Evolutionary conservation across 1,140 invertebrate genomes (phyloP).

Genomic region (Rhyacophila brunnea): DNA sequence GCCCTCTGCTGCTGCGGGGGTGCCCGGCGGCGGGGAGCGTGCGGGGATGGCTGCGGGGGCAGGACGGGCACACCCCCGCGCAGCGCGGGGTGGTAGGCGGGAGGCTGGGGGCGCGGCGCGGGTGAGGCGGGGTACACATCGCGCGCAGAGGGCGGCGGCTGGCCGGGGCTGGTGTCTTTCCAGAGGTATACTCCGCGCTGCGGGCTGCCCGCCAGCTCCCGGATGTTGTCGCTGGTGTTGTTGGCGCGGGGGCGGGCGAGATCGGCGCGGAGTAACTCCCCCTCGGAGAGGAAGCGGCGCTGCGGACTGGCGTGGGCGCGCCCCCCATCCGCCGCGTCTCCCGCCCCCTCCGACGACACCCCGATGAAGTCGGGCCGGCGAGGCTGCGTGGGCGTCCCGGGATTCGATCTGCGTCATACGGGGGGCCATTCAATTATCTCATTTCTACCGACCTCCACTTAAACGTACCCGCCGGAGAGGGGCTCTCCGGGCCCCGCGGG

Average conservation of each 20-base stretch:
- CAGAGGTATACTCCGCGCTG: conserved; percentile 81
- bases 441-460: conserved; percentile 5
- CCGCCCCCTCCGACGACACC: conserved; percentile 50
- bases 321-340: conserved; percentile 38
- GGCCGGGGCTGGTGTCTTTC: conserved; percentile 75
- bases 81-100: conserved; percentile 38
- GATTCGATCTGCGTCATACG: conserved; percentile 71
- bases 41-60: conserved; percentile 63
- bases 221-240: conserved; percentile 65
- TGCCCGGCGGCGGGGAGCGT: conserved; percentile 62
- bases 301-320: conserved; percentile 65
- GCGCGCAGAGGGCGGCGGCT: conserved; percentile 61
- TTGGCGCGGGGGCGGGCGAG: conserved; percentile 56
- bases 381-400: conserved; percentile 83
- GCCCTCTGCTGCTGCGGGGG: conserved; percentile 22
- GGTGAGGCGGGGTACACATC: conserved; percentile 44
- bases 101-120: conserved; percentile 38
- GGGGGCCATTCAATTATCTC: conserved; percentile 4
- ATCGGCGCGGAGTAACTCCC: conserved; percentile 75
- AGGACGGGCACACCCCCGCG: conserved; percentile 69
- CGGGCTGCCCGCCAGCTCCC: conserved; percentile 80
- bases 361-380: conserved; percentile 83
- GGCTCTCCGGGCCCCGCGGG: no score
- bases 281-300: conserved; percentile 80
- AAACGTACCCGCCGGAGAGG: background rate